phyloP scores from a whole-genome alignment of 2,113 vertebrate genomes.

The Gambusia affinis region DNA sequence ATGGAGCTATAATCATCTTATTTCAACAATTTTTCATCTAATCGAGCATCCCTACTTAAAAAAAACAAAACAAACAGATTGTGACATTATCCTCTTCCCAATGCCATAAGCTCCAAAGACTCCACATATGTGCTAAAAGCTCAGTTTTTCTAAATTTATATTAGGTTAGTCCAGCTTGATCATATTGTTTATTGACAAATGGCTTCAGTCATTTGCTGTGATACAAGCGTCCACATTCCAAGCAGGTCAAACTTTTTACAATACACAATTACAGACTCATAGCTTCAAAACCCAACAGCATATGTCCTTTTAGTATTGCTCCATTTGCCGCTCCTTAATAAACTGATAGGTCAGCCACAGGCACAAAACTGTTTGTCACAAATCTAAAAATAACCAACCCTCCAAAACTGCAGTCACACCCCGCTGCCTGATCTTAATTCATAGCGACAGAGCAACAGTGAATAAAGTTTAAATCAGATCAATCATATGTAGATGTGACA shows the following conservation, averaged over 20 bases:
- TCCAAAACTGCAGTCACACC: slow-evolving; percentile 53
- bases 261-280: neutral
- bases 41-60: neutral
- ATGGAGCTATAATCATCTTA: neutral
- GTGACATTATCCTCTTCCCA: neutral
- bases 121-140: neutral
- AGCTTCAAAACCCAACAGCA: slow-evolving; percentile 6
- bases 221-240: neutral
- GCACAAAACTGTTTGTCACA: slow-evolving; percentile 27
- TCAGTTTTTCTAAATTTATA: neutral
- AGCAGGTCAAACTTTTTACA: neutral
- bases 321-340: slow-evolving; percentile 15
- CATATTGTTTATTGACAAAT: slow-evolving; percentile 2
- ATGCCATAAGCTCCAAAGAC: slow-evolving; percentile 10
- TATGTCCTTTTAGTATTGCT: slow-evolving; percentile 14
- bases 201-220: neutral
- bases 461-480: slow-evolving; percentile 76
- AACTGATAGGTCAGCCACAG: slow-evolving; percentile 34
- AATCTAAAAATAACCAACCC: slow-evolving; percentile 58
- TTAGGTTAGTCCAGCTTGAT: neutral
- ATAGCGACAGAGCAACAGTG: slow-evolving; percentile 50
- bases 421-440: slow-evolving; percentile 61
- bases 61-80: neutral
- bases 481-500: slow-evolving; percentile 82
- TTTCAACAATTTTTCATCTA: neutral